Conservation (phyloP, 1,140 invertebrate species). For the Brachionus rubens region DNA sequence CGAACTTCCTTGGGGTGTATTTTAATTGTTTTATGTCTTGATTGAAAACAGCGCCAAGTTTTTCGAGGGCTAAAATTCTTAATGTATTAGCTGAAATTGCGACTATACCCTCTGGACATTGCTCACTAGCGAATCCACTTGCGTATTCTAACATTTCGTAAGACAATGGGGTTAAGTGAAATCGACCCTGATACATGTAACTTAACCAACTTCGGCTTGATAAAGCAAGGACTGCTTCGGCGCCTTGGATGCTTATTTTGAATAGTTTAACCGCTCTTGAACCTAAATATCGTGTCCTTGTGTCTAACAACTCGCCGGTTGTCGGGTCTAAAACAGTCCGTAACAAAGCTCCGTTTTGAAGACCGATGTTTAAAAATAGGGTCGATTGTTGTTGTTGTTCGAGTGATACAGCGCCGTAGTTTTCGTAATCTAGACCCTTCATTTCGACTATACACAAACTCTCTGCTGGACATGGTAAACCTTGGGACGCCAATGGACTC, state of each 20-base stretch:
- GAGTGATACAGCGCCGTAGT: background rate
- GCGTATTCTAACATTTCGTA: conserved; percentile 96
- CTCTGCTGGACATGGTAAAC: conserved; percentile 87
- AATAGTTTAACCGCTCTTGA: conserved; percentile 92
- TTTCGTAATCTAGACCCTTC: conserved; percentile 64
- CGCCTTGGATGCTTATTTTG: conserved; percentile 87
- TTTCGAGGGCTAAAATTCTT: conserved; percentile 91
- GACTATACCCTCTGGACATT: conserved; percentile 98
- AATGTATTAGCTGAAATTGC: conserved; percentile 96
- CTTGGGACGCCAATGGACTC: conserved; percentile 86
- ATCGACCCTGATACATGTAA: conserved; percentile 91
- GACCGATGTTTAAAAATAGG: conserved; percentile 92
- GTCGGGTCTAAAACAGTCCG: conserved; percentile 92
- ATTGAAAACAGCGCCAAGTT: conserved; percentile 96
- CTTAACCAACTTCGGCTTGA: conserved; percentile 96
- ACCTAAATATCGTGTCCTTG: conserved; percentile 88
- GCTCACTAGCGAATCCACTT: conserved; percentile 94
- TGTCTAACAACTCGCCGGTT: conserved; percentile 93
- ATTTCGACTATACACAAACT: conserved; percentile 94
- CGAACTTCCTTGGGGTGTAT: conserved; percentile 91
- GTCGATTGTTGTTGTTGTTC: conserved; percentile 57
- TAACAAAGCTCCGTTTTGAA: conserved; percentile 88
- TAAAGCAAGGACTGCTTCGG: conserved; percentile 91
- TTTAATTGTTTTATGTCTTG: conserved; percentile 73
- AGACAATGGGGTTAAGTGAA: conserved; percentile 86